Conservation (phyloP, 1,140 invertebrate species). For the Drosophila orosa region DNA sequence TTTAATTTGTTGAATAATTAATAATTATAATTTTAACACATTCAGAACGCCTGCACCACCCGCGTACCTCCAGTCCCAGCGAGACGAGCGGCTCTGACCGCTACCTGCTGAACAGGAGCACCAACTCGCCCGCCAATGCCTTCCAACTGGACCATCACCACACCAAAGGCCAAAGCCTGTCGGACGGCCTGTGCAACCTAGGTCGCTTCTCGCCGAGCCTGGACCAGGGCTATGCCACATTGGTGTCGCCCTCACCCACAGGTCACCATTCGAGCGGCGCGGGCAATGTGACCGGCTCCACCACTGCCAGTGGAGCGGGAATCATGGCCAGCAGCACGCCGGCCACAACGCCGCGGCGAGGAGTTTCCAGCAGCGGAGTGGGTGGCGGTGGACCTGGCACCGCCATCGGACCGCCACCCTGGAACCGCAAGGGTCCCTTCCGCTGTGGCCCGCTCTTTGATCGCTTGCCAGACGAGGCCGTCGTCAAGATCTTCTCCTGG, state of each 20-base stretch:
- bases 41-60: slow-evolving; percentile 70
- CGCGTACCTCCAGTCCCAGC: slow-evolving; percentile 79
- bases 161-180: slow-evolving; percentile 78
- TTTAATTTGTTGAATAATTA: neutral
- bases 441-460: slow-evolving; percentile 84
- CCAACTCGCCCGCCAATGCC: slow-evolving; percentile 74
- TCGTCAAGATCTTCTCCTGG: slow-evolving; percentile 89
- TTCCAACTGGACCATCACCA: slow-evolving; percentile 76
- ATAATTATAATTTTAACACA: neutral
- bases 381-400: slow-evolving; percentile 33
- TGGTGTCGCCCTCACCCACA: slow-evolving; percentile 86
- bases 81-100: slow-evolving; percentile 84
- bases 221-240: slow-evolving; percentile 91
- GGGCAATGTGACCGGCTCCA: slow-evolving; percentile 60
- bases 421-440: slow-evolving; percentile 76
- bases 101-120: slow-evolving; percentile 78
- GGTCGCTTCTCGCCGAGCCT: slow-evolving; percentile 86
- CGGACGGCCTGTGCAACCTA: slow-evolving; percentile 81
- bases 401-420: slow-evolving; percentile 71
- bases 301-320: slow-evolving; percentile 57
- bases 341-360: slow-evolving; percentile 55
- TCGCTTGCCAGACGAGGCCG: slow-evolving; percentile 85
- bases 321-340: slow-evolving; percentile 73
- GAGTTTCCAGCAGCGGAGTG: slow-evolving; percentile 38
- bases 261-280: slow-evolving; percentile 68